phyloP scores from a whole-genome alignment of 2,888 invertebrate species.

The Lithophane semibrunnea region DNA sequence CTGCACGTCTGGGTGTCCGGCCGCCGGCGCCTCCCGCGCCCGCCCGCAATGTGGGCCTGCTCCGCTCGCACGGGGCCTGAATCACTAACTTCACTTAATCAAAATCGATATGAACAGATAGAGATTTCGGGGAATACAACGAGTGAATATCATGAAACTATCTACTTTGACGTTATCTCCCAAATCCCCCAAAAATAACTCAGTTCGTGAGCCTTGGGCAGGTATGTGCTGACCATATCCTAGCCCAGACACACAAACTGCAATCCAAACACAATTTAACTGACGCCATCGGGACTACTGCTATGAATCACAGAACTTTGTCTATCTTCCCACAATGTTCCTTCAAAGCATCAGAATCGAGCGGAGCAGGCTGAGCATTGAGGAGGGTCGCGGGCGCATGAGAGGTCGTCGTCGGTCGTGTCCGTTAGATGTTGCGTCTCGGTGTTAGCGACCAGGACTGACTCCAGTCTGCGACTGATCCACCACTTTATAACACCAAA shows the following conservation, averaged over 20 bases:
- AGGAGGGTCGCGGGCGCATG: slow-evolving; percentile 78
- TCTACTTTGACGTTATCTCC: neutral
- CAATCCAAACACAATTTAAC: neutral
- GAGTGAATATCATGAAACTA: neutral
- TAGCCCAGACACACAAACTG: neutral
- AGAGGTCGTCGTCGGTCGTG: slow-evolving; percentile 79
- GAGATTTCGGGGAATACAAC: neutral
- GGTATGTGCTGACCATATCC: neutral
- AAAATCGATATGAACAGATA: neutral
- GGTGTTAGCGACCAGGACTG: slow-evolving; percentile 86
- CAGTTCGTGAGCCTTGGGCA: neutral
- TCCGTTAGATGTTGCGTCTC: slow-evolving; percentile 89
- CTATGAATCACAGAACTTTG: neutral
- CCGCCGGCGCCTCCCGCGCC: slow-evolving; percentile 71
- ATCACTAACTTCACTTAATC: neutral
- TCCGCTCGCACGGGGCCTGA: slow-evolving; percentile 35
- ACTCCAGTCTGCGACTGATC: slow-evolving; percentile 82
- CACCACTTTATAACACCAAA: slow-evolving; percentile 72
- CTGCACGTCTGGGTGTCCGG: slow-evolving; percentile 86
- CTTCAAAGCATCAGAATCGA: slow-evolving; percentile 2
- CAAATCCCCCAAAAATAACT: neutral
- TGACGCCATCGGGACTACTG: neutral
- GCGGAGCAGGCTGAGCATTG: slow-evolving; percentile 69
- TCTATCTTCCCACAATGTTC: neutral
- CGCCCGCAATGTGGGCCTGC: slow-evolving; percentile 67